These are phyloP conservation scores for Ceratoteleas bidentatus DNA, from an alignment of 1,140 invertebrate genomes.

Conservation along the genomic window DNA sequence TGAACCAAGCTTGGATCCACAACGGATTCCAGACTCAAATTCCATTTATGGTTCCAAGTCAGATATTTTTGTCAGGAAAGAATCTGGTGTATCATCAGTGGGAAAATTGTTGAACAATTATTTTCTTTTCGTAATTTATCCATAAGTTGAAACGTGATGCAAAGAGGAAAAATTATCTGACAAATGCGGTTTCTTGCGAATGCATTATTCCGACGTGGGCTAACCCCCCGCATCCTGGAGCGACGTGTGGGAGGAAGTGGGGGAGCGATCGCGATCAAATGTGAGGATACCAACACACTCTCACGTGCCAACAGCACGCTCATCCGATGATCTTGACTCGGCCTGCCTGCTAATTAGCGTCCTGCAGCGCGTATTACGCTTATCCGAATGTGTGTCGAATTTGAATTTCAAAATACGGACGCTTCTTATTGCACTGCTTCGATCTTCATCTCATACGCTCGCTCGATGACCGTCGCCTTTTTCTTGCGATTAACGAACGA, in stretches of 20 bases:
- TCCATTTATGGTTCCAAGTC: no score
- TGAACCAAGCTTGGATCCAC: no score
- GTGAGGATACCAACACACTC: conserved; percentile 10
- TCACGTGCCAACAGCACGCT: conserved; percentile 39
- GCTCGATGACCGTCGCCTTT: conserved; percentile 1
- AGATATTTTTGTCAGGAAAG: no score
- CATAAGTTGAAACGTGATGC: no score
- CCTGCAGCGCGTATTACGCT: conserved; percentile 61
- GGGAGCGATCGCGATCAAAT: conserved; percentile 30
- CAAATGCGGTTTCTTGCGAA: no score
- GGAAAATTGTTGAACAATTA: no score
- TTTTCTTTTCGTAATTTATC: no score
- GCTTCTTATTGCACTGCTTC: conserved; percentile 44
- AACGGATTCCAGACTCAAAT: no score
- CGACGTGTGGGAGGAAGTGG: conserved; percentile 38
- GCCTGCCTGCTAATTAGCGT: conserved; percentile 60
- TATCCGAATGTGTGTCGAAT: conserved; percentile 65
- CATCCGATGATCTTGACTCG: conserved; percentile 46
- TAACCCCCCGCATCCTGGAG: neutral
- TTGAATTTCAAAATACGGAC: conserved; percentile 61
- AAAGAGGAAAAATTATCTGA: no score
- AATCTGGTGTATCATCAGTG: no score
- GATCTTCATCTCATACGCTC: conserved; percentile 40
- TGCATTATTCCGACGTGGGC: neutral
- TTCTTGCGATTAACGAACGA: conserved; percentile 8